Evolutionary conservation across 2,113 vertebrate species (phyloP), one percentile per base, ranked within the genome.

Genomic region (Phylloscopus whistleri): DNA sequence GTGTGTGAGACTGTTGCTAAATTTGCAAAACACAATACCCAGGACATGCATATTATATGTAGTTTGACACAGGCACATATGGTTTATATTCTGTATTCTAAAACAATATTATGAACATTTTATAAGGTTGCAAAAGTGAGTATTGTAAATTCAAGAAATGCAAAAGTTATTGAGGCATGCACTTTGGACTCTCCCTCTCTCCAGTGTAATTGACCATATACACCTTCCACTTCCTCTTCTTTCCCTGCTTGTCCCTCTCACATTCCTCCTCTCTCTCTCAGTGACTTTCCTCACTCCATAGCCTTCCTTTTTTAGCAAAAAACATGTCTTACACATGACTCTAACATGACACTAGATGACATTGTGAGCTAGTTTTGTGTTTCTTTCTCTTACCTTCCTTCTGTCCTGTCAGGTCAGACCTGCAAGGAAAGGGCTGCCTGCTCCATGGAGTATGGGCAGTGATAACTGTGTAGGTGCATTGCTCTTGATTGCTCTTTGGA

Each of bases 11-110:
- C 92, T 89, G 86, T 92, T 93, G 73, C 94, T 96, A 97, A 96
- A 96, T 96, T 96, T 97, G 83, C 92, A 96, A 95, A 97, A 94
- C 95, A 96, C 92, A 96, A 95, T 93, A 90, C 94, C 88, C 92
- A 96, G 86, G 90, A 95, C 95, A 95, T 95, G 76, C 69, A 81
- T 97, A 96, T 95, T 93, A 92, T 92, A 95, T 87, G 56, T 81
- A 94, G 88, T 66, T 95, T 96, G 93, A 96, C 92, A 96, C 72
- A 95, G 82, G 85, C 90, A 95, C 94, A 95, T 95, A 95, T 95
- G 96, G 93, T 97, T 96, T 90, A 51, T 95, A 94, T 96, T 96
- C 88, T 72, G 48, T 78, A 95, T 93, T 94, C 94, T 94, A 93
- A 96, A 96, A 95, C 95, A 93, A 85, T 94, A 96, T 94, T 92